Evolutionary conservation across 2,888 invertebrate genomes (phyloP).

Genomic region (Thecophora atra): DNA sequence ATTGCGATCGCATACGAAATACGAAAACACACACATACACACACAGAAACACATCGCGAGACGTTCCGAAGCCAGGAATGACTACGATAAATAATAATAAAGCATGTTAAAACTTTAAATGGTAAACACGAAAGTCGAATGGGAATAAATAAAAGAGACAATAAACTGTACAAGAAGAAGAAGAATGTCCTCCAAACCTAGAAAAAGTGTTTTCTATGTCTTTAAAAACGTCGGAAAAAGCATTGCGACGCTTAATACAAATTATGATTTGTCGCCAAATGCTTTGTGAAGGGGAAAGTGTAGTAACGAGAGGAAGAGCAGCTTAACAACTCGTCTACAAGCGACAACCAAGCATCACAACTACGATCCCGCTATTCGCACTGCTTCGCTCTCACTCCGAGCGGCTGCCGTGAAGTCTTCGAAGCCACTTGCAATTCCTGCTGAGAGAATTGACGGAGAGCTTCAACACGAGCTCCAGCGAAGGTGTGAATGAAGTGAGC

Average conservation of each 20-base stretch:
- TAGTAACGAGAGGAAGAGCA: no score
- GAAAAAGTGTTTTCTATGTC: no score
- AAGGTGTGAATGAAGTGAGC: no score
- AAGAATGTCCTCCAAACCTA: not conserved
- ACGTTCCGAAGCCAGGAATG: not conserved
- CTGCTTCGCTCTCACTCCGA: no score
- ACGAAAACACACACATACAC: slow-evolving; percentile 40
- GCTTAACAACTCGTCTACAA: no score
- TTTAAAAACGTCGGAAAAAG: not conserved
- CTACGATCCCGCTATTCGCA: no score
- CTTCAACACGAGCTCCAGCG: no score
- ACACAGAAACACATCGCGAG: slow-evolving; percentile 17
- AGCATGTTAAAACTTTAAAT: slow-evolving; percentile 24
- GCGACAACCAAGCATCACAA: no score
- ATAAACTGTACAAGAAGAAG: slow-evolving; percentile 2
- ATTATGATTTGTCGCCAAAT: slow-evolving; percentile 1
- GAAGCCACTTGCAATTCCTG: no score
- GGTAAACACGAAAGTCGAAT: slow-evolving; percentile 1
- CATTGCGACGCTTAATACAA: not conserved
- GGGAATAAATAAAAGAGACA: slow-evolving; percentile 5
- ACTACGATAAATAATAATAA: slow-evolving; percentile 32
- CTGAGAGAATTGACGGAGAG: no score
- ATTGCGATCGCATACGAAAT: slow-evolving; percentile 59
- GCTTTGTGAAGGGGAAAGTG: not conserved
- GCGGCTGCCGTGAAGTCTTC: no score